Percentiles rank a stretch among this genome's conserved stretches.
phyloP scores from a whole-genome alignment of 1,140 invertebrate genomes.

The Penaeus vannamei region DNA sequence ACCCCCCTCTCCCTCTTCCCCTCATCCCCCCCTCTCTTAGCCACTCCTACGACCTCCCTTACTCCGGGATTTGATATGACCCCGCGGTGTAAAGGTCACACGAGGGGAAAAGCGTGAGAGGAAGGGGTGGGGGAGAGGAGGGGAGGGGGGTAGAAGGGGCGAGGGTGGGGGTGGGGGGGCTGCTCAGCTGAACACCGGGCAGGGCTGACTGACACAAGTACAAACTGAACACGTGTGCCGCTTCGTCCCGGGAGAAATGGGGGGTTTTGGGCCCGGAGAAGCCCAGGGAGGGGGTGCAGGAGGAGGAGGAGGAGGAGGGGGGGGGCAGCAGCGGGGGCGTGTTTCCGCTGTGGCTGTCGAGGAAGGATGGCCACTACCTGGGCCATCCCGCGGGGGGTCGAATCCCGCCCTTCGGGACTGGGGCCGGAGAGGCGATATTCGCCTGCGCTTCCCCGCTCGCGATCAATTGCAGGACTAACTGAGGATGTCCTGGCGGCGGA shows the following conservation, averaged over 20 bases:
- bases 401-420: slow-evolving; percentile 34
- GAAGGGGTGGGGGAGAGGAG: no score
- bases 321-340: slow-evolving; percentile 38
- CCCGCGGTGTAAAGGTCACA: no score
- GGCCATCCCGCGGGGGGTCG: background rate
- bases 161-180: no score
- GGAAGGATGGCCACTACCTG: slow-evolving; percentile 57
- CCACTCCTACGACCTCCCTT: background rate
- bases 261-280: slow-evolving; percentile 35
- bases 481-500: slow-evolving; percentile 55
- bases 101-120: no score
- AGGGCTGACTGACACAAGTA: no score
- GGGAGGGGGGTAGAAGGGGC: no score
- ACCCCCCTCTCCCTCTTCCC: background rate
- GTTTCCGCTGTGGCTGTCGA: slow-evolving; percentile 39
- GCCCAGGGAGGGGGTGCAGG: slow-evolving; percentile 50
- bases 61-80: no score
- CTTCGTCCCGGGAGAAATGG: no score
- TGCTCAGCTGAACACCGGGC: no score
- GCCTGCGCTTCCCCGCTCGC: slow-evolving; percentile 36
- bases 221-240: no score
- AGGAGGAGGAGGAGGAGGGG: slow-evolving; percentile 31
- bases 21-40: background rate
- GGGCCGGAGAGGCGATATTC: slow-evolving; percentile 40
- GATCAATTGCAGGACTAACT: slow-evolving; percentile 63